Evolutionary conservation across 2,888 invertebrate genomes (phyloP), one percentile per base, ranked within the genome.

Genomic region (Ophion ellenae): DNA sequence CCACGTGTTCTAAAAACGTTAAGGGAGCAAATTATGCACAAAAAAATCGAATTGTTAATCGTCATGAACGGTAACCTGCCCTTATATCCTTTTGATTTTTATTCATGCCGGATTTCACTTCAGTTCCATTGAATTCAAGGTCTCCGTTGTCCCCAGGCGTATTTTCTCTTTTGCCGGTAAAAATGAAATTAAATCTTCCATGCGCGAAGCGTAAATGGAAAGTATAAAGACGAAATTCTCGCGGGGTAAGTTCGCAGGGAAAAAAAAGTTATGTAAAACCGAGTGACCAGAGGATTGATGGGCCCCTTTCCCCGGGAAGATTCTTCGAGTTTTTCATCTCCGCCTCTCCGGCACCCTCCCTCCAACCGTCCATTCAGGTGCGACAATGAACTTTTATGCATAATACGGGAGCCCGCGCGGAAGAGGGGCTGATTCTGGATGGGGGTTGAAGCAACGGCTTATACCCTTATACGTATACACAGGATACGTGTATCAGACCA

Each of bases 331-430:
- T 70, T 28, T 36, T 40, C 32, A 20, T n/a, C 53, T 66, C 47
- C 24, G 63, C 79, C 69, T 74, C 45, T 74, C 24, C 32, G 59
- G 67, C 71, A 81, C 81, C 79, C 81, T 79, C 81, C 86, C 90
- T 83, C 87, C 86, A 67, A 81, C 79, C 87, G 86, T 84, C 90
- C 87, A 91, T 90, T 89, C 87, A 88, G 87, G 81, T 83, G 79
- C 90, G 87, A 90, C 91, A 91, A 91, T 91, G 88, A 90, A 89
- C 87, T 89, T 90, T 90, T 91, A 89, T 90, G 91, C 91, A 91
- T 91, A 91, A 91, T 90, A 88, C 88, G 89, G 70, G 81, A 86
- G 82, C 83, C 76, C 73, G 86, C 76, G 81, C 81, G 86, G 74
- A 86, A 85, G 85, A 89, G 85, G 82, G 85, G 82, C 82, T 79